Evolutionary conservation across 64 coral and sea anemone genomes (phyloP), one percentile per base, ranked within the genome.

Genomic region (Astreopora myriophthalma): DNA sequence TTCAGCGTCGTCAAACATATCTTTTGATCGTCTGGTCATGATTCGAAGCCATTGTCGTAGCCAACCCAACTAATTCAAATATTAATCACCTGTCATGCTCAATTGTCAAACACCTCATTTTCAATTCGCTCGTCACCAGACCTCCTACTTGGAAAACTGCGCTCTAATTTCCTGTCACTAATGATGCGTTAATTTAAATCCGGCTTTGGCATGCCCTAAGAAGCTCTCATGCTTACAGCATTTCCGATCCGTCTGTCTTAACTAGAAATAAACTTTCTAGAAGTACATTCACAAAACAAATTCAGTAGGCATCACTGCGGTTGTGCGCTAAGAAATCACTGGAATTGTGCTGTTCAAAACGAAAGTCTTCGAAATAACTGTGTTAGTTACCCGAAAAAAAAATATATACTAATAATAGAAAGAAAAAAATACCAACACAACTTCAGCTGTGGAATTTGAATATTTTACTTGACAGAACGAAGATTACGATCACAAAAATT

Each of bases 1-100:
- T 97, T 97, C 73, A 91, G 27, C 24, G 85, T 94, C 91, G 95
- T 97, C 80, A 94, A 92, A 39, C 91, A 85, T 97, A 97, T 97
- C 95, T 97, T 48, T 79, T 86, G 71, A 94, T 94, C 95, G 87
- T 94, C 80, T 94, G 74, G 63, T 60, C 33, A 89, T 78, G 91
- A 66, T 87, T 91, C 75, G 38, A 80, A n/a, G 25, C 74, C 42
- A 92, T 96, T 97, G 95, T 96, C 32, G 37, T 35, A 72, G 36
- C 44, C 34, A 74, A 19, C 79, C 81, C 75, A 90, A 75, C 60
- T 90, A 93, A 96, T 96, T 96, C 93, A 87, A 75, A 75, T 87
- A 42, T 90, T 96, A 93, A 96, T 96, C 91, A 71, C 49, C 79
- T 94, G 92, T 83, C 39, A 87, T 31, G 73, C 22, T 91, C 86